Evolutionary conservation across 2,888 invertebrate genomes (phyloP).

Genomic region (Stenchaetothrips biformis): DNA sequence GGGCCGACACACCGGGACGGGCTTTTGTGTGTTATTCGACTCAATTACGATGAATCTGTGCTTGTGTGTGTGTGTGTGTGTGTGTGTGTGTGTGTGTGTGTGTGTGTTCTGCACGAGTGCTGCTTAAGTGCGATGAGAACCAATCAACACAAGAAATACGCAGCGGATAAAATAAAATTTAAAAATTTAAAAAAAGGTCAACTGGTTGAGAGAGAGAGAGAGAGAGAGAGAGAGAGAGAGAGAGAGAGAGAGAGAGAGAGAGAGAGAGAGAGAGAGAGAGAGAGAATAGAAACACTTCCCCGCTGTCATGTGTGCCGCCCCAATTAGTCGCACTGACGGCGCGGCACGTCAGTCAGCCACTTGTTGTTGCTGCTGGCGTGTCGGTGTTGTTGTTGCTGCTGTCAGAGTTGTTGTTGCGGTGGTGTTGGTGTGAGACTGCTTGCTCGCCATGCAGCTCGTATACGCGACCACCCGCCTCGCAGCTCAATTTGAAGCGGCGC

Average conservation of each 20-base stretch:
- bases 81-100: neutral
- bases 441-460: too few relatives aligned
- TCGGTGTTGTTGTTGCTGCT: neutral
- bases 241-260: constrained; percentile 20
- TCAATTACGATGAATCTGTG: neutral
- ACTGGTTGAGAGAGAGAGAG: constrained; percentile 5
- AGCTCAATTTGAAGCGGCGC: too few relatives aligned
- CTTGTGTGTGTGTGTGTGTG: neutral
- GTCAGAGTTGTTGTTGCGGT: neutral
- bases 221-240: constrained; percentile 22
- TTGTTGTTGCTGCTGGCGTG: neutral
- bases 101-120: too few relatives aligned
- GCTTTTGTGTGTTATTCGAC: neutral
- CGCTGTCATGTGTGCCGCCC: neutral
- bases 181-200: too few relatives aligned
- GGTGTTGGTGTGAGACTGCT: too few relatives aligned
- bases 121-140: too few relatives aligned
- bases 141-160: too few relatives aligned
- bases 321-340: constrained; percentile 13
- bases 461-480: too few relatives aligned
- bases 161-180: too few relatives aligned
- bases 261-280: neutral
- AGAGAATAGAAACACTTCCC: neutral
- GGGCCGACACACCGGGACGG: neutral
- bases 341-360: too few relatives aligned